Evolutionary conservation across 2,888 invertebrate species (phyloP).

Genomic region (Ochlodes sylvanus): DNA sequence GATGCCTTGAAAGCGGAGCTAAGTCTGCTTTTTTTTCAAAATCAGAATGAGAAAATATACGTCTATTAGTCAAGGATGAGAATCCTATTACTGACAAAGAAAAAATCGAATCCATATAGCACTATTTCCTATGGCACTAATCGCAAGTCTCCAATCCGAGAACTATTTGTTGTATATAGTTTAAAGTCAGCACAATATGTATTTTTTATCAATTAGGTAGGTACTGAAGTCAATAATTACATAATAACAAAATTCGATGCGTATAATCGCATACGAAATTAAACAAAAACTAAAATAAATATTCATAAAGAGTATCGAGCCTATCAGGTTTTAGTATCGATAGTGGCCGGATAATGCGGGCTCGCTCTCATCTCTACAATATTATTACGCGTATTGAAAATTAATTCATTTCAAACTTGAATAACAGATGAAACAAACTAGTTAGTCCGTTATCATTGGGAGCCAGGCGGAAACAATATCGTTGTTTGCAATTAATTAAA

Average conservation of each 20-base stretch:
- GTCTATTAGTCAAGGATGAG: no score
- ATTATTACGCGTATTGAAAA: constrained; percentile 6
- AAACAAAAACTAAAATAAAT: background rate
- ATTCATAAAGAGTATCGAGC: background rate
- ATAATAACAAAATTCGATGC: background rate
- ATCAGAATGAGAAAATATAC: no score
- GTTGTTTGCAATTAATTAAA: constrained; percentile 25
- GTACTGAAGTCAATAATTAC: background rate
- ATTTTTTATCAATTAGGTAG: no score
- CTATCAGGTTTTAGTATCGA: background rate
- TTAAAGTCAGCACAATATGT: no score
- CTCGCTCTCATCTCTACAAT: background rate
- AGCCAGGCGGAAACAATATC: constrained; percentile 11
- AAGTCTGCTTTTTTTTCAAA: no score
- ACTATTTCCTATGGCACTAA: no score
- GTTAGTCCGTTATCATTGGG: constrained; percentile 10
- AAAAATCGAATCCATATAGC: no score
- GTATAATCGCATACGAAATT: no score
- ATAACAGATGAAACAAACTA: constrained; percentile 6
- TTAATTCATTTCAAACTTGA: constrained; percentile 6
- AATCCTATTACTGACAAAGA: no score
- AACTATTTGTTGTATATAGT: no score
- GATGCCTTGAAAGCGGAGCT: no score
- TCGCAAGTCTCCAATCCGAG: no score
- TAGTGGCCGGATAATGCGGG: constrained; percentile 1